Evolutionary conservation across 2,888 invertebrate species (phyloP), one percentile per base, ranked within the genome.

Genomic region (Carcina quercana): DNA sequence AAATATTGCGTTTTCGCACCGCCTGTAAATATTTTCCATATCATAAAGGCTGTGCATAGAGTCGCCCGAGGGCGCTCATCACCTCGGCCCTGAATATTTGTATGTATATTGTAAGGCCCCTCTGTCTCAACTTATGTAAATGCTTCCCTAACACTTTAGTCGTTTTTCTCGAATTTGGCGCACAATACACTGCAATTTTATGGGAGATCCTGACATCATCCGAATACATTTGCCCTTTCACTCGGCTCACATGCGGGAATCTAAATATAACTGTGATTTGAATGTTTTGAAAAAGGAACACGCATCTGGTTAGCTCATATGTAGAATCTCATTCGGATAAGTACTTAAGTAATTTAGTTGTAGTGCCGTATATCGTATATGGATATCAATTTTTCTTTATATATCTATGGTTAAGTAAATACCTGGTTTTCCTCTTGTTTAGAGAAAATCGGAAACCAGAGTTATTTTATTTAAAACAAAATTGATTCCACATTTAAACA

Each of bases 41-140:
- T 72, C 65, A 75, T 73, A 72, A 69, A 71, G 65, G 65, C 70
- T 58, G 68, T 69, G 70, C 70, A 71, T 72, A 69, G 55, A 60
- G 58, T 67, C 65, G 63, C 70, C 71, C 62, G 57, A 70, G 74
- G 78, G 71, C 71, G 71, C 64, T 72, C 78, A 75, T 78, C 79
- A 74, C 75, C 71, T 75, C 69, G 68, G 59, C 60, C 71, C 78
- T 79, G 79, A 80, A 82, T 82, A 82, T 80, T 73, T 80, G 75
- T 60, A 61, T 66, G 70, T 65, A 63, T 65, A 73, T 67, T 59
- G 53, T 51, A 53, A 49, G 59, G 64, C 71, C 79, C 74, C 72
- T 80, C 78, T 80, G 80, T 75, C 79, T 75, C 80, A 70, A 79
- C 73, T 82, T 82, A 82, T 83, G 82, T 78, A 78, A 83, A 83